Conservation (phyloP, 1,140 invertebrate genomes). For the Drosophila kurseongensis region DNA sequence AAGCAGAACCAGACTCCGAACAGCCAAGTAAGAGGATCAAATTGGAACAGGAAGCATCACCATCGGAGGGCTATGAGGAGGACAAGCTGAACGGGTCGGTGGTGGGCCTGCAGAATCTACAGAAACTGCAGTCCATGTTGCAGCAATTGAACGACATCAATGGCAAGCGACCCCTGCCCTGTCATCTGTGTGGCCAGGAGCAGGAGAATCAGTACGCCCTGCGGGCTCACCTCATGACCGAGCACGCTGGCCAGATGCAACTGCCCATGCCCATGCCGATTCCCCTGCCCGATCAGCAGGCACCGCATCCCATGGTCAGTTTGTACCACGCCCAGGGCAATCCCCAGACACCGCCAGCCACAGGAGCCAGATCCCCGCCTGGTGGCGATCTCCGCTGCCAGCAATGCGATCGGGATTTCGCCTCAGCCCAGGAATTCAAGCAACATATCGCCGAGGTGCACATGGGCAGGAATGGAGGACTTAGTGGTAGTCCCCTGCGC, state of each 20-base stretch:
- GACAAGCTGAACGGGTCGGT: constrained; percentile 53
- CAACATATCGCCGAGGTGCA: constrained; percentile 87
- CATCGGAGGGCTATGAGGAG: constrained; percentile 29
- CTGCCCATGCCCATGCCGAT: constrained; percentile 47
- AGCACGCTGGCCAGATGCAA: constrained; percentile 85
- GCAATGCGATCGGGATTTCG: constrained; percentile 87
- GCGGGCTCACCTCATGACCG: constrained; percentile 87
- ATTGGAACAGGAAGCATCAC: constrained; percentile 48
- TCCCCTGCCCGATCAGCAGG: constrained; percentile 60
- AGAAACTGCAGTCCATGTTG: constrained; percentile 96
- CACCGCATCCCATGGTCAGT: constrained; percentile 29
- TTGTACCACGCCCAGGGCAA: constrained; percentile 21
- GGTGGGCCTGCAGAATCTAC: constrained; percentile 87
- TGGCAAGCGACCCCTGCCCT: constrained; percentile 86
- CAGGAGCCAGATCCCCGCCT: constrained; percentile 38
- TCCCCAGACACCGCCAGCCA: constrained; percentile 62
- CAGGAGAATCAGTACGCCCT: constrained; percentile 87
- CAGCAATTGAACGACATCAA: constrained; percentile 93
- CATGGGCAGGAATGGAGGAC: constrained; percentile 51
- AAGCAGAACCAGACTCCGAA: constrained; percentile 21
- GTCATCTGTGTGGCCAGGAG: constrained; percentile 87
- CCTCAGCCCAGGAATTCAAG: constrained; percentile 86
- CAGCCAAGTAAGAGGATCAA: constrained; percentile 74
- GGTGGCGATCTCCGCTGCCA: constrained; percentile 84
- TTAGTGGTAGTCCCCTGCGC: constrained; percentile 65